phyloP scores from a whole-genome alignment of 2,113 vertebrate genomes.

The Centropus unirufus region DNA sequence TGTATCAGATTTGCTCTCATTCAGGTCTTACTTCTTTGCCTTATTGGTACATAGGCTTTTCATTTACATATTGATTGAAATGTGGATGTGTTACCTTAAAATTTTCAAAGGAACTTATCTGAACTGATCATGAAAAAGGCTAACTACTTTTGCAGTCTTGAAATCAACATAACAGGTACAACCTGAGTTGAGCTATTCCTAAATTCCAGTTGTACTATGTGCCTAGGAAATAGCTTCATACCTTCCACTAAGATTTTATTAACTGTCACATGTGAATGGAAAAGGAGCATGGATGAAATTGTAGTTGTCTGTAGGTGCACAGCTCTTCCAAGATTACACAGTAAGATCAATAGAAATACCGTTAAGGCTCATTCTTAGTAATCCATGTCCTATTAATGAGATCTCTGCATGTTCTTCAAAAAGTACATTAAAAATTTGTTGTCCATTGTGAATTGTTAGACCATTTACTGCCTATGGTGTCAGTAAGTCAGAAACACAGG shows the following conservation, averaged over 20 bases:
- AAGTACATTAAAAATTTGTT: neutral
- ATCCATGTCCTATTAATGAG: neutral
- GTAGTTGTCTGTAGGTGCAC: neutral
- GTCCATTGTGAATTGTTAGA: neutral
- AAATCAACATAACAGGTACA: neutral
- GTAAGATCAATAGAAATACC: neutral
- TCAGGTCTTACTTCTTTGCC: neutral
- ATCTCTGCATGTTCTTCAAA: neutral
- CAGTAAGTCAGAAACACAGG: neutral
- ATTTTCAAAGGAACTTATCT: neutral
- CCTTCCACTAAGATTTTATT: neutral
- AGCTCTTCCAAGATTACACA: neutral
- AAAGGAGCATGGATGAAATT: neutral
- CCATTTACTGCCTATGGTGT: neutral
- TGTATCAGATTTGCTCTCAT: neutral
- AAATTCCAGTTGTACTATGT: neutral
- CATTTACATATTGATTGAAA: neutral
- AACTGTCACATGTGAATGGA: neutral
- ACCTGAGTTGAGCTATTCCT: neutral
- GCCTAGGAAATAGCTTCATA: neutral
- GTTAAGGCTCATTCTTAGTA: neutral
- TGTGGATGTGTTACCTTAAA: neutral
- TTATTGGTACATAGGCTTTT: neutral
- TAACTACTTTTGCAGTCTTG: neutral
- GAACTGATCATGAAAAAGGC: neutral